Evolutionary conservation across 1,140 invertebrate species (phyloP).

Genomic region (Drosophila miranda): DNA sequence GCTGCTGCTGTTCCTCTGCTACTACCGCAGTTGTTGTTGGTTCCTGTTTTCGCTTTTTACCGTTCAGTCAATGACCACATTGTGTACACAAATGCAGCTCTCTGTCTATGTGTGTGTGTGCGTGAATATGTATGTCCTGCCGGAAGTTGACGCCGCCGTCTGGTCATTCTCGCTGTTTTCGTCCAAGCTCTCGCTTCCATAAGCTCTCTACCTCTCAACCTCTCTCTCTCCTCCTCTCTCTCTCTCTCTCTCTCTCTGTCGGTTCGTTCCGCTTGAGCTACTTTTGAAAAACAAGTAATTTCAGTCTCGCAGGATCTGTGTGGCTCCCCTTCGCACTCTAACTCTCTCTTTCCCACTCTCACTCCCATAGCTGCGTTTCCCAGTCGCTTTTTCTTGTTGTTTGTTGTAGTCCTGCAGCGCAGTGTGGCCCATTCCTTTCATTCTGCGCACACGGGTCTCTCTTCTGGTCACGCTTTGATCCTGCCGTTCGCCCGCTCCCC

Average conservation of each 20-base stretch:
- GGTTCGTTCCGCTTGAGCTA: conserved; percentile 51
- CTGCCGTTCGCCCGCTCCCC: conserved; percentile 45
- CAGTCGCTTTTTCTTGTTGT: conserved; percentile 28
- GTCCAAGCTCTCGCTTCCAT: conserved; percentile 53
- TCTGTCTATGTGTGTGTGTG: conserved; percentile 9
- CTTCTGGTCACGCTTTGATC: conserved; percentile 74
- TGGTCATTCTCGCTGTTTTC: conserved; percentile 74
- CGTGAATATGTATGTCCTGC: conserved; percentile 64
- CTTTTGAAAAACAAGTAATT: conserved; percentile 71
- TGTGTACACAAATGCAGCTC: conserved; percentile 65
- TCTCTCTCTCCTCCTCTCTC: conserved; percentile 6
- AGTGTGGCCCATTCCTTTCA: conserved; percentile 24
- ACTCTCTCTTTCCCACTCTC: conserved; percentile 1
- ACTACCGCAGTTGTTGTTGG: conserved; percentile 35
- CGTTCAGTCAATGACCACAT: conserved; percentile 81
- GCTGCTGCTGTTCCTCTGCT: neutral
- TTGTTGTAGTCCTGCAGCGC: conserved; percentile 28
- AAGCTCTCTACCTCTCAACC: conserved; percentile 23
- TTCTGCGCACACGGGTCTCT: conserved; percentile 20
- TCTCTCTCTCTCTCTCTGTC: conserved; percentile 4
- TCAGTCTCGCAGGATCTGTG: conserved; percentile 49
- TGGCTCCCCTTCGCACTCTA: conserved; percentile 9
- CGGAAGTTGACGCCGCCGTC: conserved; percentile 73
- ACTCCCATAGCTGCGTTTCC: conserved; percentile 28
- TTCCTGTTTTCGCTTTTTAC: conserved; percentile 81